phyloP scores from a whole-genome alignment of 1,140 invertebrate species.

The Oncopodura yosiiana region DNA sequence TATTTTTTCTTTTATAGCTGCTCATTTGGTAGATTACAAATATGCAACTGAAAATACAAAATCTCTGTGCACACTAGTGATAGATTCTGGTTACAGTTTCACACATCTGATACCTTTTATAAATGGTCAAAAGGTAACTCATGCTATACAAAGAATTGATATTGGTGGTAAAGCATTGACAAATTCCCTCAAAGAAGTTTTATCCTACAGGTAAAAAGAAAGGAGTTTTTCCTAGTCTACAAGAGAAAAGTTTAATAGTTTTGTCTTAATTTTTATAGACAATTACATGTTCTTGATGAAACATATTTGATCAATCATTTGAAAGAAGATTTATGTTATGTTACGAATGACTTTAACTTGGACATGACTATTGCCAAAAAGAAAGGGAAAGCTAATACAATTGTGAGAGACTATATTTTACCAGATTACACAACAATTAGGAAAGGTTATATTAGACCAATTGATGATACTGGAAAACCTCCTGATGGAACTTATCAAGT shows the following conservation, averaged over 20 bases:
- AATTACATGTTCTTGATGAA: conserved; percentile 97
- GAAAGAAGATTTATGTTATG: conserved; percentile 95
- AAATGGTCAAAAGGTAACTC: conserved; percentile 71
- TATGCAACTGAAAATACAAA: conserved; percentile 45
- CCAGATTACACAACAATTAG: conserved; percentile 85
- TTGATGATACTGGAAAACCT: conserved; percentile 47
- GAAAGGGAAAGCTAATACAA: conserved; percentile 52
- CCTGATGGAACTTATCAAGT: conserved; percentile 54
- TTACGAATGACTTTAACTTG: conserved; percentile 71
- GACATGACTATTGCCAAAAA: conserved; percentile 71
- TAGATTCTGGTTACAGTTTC: conserved; percentile 92
- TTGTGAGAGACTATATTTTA: conserved; percentile 83
- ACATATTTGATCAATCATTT: conserved; percentile 97
- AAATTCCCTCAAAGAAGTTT: conserved; percentile 95
- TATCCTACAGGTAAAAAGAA: conserved; percentile 62
- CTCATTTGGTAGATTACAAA: conserved; percentile 46
- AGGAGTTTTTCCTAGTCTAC: neutral
- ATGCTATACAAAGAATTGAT: conserved; percentile 74
- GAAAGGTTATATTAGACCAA: conserved; percentile 60
- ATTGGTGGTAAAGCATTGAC: conserved; percentile 95
- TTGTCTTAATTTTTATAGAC: conserved; percentile 44
- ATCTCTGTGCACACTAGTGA: conserved; percentile 65
- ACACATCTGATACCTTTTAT: conserved; percentile 91
- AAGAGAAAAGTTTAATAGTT: neutral
- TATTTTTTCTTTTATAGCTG: conserved; percentile 39